Conservation (phyloP, 2,113 vertebrate genomes). For the Psammodynastes pulverulentus region DNA sequence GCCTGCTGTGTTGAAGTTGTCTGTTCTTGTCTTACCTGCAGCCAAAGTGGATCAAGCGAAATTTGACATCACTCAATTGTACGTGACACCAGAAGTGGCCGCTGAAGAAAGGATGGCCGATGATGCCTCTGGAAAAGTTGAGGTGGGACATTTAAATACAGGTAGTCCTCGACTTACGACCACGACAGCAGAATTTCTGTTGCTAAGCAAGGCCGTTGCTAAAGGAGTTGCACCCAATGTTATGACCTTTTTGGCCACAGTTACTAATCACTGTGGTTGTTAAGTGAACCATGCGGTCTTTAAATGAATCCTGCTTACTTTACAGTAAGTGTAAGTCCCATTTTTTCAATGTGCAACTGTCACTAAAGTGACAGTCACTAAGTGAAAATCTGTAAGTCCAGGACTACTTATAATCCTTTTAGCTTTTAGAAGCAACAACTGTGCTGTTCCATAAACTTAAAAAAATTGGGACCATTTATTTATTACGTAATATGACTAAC, state of each 20-base stretch:
- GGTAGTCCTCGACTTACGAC: not conserved
- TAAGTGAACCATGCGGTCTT: no score
- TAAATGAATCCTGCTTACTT: no score
- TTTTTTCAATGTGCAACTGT: not conserved
- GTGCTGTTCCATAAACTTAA: not conserved
- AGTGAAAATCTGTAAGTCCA: not conserved
- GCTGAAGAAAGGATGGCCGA: slow-evolving; percentile 88
- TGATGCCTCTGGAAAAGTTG: slow-evolving; percentile 79
- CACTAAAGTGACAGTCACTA: not conserved
- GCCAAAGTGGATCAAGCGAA: slow-evolving; percentile 86
- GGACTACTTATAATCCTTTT: not conserved
- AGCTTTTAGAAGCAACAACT: not conserved
- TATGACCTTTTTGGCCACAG: not conserved
- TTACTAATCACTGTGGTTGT: not conserved
- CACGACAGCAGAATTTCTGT: not conserved
- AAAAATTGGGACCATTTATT: not conserved
- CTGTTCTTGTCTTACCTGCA: slow-evolving; percentile 38
- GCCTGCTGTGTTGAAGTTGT: not conserved
- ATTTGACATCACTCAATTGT: slow-evolving; percentile 83
- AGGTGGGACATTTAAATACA: slow-evolving; percentile 62
- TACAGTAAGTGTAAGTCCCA: not conserved
- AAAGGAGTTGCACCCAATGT: not conserved
- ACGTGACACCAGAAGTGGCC: slow-evolving; percentile 82
- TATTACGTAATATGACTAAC: not conserved
- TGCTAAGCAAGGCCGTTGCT: not conserved